A percentile compares a stretch with the other conserved stretches of the same genome.
These are phyloP conservation scores for Rhizomys pruinosus DNA, from an alignment of 2,113 vertebrate genomes.

Conservation along the genomic window DNA sequence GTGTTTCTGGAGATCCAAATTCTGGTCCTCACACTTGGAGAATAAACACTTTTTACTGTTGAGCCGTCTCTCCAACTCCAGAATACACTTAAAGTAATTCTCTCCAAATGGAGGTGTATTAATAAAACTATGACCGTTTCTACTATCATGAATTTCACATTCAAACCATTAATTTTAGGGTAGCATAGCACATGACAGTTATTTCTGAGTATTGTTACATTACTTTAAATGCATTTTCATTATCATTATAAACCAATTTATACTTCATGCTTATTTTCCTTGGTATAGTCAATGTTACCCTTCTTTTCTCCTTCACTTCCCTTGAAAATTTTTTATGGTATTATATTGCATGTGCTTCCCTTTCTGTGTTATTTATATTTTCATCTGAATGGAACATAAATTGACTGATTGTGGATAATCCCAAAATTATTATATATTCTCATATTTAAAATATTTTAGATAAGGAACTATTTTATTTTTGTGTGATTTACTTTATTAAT, in stretches of 20 bases:
- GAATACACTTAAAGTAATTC: conserved; percentile 10
- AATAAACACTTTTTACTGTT: background rate
- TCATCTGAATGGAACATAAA: conserved; percentile 28
- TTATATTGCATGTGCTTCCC: background rate
- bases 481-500: too few species aligned
- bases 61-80: background rate
- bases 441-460: background rate
- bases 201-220: conserved; percentile 17
- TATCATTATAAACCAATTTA: conserved; percentile 24
- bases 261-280: conserved; percentile 1
- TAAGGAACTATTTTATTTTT: too few species aligned
- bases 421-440: conserved; percentile 27
- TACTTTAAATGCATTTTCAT: conserved; percentile 17
- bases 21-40: background rate
- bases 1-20: background rate
- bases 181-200: background rate
- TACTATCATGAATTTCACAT: conserved; percentile 13
- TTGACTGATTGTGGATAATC: background rate
- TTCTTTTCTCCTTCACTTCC: conserved; percentile 2
- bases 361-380: conserved; percentile 40
- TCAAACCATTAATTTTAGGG: background rate
- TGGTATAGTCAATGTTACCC: background rate
- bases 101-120: conserved; percentile 48
- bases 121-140: background rate
- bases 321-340: background rate